phyloP scores from a whole-genome alignment of 2,797 vertebrate genomes.

The Myotis myotis region DNA sequence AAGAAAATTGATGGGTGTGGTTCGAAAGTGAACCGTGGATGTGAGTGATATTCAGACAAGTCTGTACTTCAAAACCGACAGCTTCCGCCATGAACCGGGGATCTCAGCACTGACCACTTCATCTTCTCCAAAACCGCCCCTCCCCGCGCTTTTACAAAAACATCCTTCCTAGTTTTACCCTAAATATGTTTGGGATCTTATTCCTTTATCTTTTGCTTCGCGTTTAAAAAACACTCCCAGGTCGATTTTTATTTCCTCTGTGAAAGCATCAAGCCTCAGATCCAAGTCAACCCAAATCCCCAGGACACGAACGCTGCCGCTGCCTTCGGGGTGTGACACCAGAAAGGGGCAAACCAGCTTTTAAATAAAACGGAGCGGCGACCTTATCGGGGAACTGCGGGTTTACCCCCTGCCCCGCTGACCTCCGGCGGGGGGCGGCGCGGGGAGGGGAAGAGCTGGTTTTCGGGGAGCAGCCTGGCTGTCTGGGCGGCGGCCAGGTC shows the following conservation, averaged over 20 bases:
- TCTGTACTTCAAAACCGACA: not conserved
- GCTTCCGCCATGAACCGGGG: not conserved
- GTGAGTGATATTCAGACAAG: not conserved
- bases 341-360: not conserved
- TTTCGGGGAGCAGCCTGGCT: not conserved
- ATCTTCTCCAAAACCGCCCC: too few species aligned
- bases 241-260: not conserved
- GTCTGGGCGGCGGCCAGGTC: not conserved
- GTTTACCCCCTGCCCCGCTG: not conserved
- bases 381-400: not conserved
- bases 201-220: not conserved
- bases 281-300: not conserved
- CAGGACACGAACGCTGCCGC: not conserved
- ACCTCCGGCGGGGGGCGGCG: not conserved
- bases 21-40: not conserved
- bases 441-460: not conserved
- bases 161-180: not conserved
- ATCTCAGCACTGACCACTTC: not conserved
- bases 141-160: not conserved
- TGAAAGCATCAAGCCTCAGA: not conserved
- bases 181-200: not conserved
- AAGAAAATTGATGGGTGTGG: constrained; percentile 52
- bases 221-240: not conserved
- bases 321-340: not conserved
- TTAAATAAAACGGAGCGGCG: not conserved